Evolutionary conservation across 2,113 vertebrate species (phyloP), one percentile per base, ranked within the genome.

Genomic region (Larimichthys crocea): DNA sequence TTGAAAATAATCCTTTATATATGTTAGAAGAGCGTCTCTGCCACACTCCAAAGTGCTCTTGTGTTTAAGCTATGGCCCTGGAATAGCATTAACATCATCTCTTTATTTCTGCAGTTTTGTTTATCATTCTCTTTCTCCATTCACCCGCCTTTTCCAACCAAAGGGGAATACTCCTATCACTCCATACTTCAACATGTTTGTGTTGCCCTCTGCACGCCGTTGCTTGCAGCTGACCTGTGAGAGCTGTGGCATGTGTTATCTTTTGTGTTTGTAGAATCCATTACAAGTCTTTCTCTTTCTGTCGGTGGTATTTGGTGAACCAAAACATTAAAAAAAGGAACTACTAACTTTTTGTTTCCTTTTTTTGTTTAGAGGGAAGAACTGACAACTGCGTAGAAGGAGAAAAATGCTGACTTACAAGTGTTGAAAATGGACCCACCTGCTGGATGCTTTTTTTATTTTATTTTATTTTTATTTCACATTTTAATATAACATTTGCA

Each of bases 391-490:
- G 68, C 66, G 0, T 92, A 91, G 82, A 86, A 9, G 81, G 84
- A 59, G 79, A 90, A n/a, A 78, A 55, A 56, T 93, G 93, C 90
- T 94, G 92, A 94, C 56, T 79, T 49, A 11, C 50, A 70, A 24
- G n/a, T 65, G 48, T 31, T 81, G 63, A 76, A 20, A 40, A 35
- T 52, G 49, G 26, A 86, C 55, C 52, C 59, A 49, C 71, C 73
- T 65, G 22, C 74, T 82, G 83, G 74, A 83, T 70, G 46, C 44
- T 49, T 57, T 68, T 66, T 64, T 66, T n/a, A n/a, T n/a, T n/a
- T 72, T 72, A 46, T 71, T 57, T 66, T 80, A 77, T 66, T 74
- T 75, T 65, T n/a, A n/a, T n/a, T n/a, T n/a, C 29, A 69, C 29
- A 80, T 71, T 89, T 85, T 80, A 77, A 76, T 80, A 84, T 60